Base-by-base conservation (phyloP, 1,140 invertebrate genomes). In the Diabrotica undecimpunctata region DNA sequence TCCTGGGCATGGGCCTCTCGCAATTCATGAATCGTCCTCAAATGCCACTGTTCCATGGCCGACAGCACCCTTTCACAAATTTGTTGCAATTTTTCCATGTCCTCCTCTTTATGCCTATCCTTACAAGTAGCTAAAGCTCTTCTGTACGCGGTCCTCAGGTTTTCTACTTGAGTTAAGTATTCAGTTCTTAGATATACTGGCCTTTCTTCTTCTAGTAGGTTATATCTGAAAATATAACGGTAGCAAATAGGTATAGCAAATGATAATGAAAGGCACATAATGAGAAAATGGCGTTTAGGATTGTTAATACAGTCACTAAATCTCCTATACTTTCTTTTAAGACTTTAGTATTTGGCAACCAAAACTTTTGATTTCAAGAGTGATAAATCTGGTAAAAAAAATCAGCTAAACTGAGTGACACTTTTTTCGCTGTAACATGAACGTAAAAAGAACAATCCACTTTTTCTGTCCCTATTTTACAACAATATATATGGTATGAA, bases 41-140 rank as follows among this genome's bases (percentile, higher is more conserved):
- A 83, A 78, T 95, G 92, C 68, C 92, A 93, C 74, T 89, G 91
- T 78, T 95, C 93, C 90, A 95, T 93, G 6, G 91, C 90, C 65
- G 88, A 77, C 62, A 96, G 80, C 7, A 93, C 93, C 75, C 93
- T 93, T 75, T 94, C 92, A 79, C 93, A 95, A 13, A 95, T 80
- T 39, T 86, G 85, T 83, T 88, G 86, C 41, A 95, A 80, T 78
- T 94, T 91, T 76, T 94, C 92, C 64, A 96, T 92, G 81, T 94
- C 92, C 41, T 87, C 84, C 78, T 94, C 90, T 76, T 95, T 94
- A 70, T 89, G 87, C 12, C 88, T 82, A 38, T 91, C 87, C 60
- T 87, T 87, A 67, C 89, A 88, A 70, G 88, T 86, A 6, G 85
- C 83, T 74, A 78, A 80, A 74, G 68, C 84, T 75, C 82, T 86